Conservation (phyloP, 2,888 invertebrate species). For the Hydropsyche betteni region DNA sequence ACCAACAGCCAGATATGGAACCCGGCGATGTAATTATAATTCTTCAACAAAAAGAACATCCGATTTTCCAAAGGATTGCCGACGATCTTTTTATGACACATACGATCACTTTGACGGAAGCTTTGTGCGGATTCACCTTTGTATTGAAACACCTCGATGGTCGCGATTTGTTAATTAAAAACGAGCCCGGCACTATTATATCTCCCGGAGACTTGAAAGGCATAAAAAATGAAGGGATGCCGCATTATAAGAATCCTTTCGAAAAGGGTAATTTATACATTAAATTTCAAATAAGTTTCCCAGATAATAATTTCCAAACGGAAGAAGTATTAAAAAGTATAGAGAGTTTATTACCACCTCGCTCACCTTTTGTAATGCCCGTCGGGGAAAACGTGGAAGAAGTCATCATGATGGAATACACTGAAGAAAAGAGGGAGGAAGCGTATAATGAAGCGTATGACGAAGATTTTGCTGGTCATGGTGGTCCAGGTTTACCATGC, state of each 20-base stretch:
- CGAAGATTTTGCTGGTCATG: constrained; percentile 67
- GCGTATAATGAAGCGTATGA: constrained; percentile 70
- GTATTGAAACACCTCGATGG: constrained; percentile 91
- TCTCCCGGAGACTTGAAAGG: constrained; percentile 83
- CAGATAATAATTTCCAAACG: constrained; percentile 80
- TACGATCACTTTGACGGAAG: constrained; percentile 83
- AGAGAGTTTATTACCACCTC: constrained; percentile 76
- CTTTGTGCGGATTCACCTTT: constrained; percentile 89
- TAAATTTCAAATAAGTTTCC: constrained; percentile 87
- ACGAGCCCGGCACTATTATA: constrained; percentile 82
- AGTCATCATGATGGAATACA: constrained; percentile 81
- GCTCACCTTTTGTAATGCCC: constrained; percentile 76
- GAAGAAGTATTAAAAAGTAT: constrained; percentile 73
- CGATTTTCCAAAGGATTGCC: constrained; percentile 79
- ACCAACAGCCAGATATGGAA: constrained; percentile 86
- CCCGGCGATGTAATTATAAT: constrained; percentile 92
- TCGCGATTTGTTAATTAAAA: constrained; percentile 80
- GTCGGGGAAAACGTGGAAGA: constrained; percentile 86
- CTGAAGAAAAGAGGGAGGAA: constrained; percentile 70
- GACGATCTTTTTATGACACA: constrained; percentile 79
- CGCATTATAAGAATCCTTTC: constrained; percentile 82
- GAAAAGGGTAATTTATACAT: constrained; percentile 88
- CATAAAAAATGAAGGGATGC: constrained; percentile 91
- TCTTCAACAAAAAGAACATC: constrained; percentile 82
- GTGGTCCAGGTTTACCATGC: constrained; percentile 77